Base-by-base conservation (phyloP, 2,888 invertebrate genomes). In the Sarcophaga variegata region DNA sequence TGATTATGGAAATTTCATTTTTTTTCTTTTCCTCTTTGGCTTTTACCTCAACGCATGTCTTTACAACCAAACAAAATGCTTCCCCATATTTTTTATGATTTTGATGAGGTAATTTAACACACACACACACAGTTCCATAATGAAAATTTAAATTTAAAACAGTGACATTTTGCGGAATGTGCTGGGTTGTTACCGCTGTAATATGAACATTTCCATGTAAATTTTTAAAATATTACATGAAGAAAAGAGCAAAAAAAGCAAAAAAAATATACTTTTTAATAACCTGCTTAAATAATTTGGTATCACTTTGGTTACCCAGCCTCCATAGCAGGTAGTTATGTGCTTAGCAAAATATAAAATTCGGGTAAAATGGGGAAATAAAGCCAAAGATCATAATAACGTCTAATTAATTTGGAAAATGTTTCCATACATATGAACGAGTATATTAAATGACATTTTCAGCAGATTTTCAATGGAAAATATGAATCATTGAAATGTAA, bases 21-120 rank as follows among this genome's bases (percentile, higher is more conserved):
- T 37, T 37, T 37, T 70, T 64, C 49, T 22, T 22, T 22, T 79
- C 27, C 20, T 54, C 71, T 67, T 59, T 6, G 25, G 59, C 0
- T 67, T 37, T 37, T 37, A 37, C 37, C 37, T 37, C 8, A 37
- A 37, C 37, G 27, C 20, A 25, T 47, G 66, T 62, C 63, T 63
- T 70, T 25, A 4, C 25, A 25, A 25, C 25, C 25, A 25, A 25
- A 25, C 25, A 25, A 25, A 25, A 25, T 25, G 25, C 62, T 49
- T 49, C 4, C 14, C 14, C 49, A 14, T 11, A 11, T 54, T 72
- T 80, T 80, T 72, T 80, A 80, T 80, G 71, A 80, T 72, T 80
- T 80, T 80, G 64, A 80, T 80, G 72, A 72, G 80, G 80, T 72
- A 80, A 72, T 80, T 80, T 72, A 80, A 71, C 80, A 66, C 64